Evolutionary conservation across 2,797 vertebrate species (phyloP).

Genomic region (Serranus cabrilla): DNA sequence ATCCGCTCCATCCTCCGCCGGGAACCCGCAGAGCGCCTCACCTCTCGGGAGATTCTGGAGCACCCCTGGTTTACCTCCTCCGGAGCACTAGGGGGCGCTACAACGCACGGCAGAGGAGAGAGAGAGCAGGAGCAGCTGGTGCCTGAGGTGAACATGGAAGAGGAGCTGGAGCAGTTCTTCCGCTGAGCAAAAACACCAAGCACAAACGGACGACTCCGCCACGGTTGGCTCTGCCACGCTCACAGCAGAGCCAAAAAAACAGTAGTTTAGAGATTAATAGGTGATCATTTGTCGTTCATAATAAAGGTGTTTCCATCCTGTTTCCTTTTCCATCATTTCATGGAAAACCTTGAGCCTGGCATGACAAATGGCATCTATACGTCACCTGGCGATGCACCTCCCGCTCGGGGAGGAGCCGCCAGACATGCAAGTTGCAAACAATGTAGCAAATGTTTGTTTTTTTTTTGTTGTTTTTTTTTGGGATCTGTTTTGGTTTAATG

Average conservation of each 20-base stretch:
- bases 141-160: conserved; percentile 98
- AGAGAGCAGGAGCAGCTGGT: conserved; percentile 97
- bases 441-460: conserved; percentile 87
- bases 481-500: conserved; percentile 77
- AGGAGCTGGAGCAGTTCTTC: conserved; percentile 98
- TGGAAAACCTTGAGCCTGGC: conserved; percentile 84
- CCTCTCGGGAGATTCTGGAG: conserved; percentile 97
- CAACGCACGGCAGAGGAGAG: conserved; percentile 87
- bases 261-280: conserved; percentile 82
- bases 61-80: conserved; percentile 96
- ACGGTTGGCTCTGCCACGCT: conserved; percentile 66
- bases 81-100: conserved; percentile 87
- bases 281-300: conserved; percentile 86
- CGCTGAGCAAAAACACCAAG: conserved; percentile 90
- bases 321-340: conserved; percentile 85
- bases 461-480: conserved; percentile 17
- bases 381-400: conserved; percentile 56
- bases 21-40: conserved; percentile 97
- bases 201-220: conserved; percentile 77
- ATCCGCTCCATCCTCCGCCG: conserved; percentile 97
- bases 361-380: conserved; percentile 80
- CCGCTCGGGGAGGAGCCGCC: conserved; percentile 55
- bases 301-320: conserved; percentile 88
- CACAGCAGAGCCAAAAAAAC: conserved; percentile 71
- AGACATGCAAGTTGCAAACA: conserved; percentile 84